Evolutionary conservation across 2,888 invertebrate species (phyloP).

Genomic region (Carcina quercana): DNA sequence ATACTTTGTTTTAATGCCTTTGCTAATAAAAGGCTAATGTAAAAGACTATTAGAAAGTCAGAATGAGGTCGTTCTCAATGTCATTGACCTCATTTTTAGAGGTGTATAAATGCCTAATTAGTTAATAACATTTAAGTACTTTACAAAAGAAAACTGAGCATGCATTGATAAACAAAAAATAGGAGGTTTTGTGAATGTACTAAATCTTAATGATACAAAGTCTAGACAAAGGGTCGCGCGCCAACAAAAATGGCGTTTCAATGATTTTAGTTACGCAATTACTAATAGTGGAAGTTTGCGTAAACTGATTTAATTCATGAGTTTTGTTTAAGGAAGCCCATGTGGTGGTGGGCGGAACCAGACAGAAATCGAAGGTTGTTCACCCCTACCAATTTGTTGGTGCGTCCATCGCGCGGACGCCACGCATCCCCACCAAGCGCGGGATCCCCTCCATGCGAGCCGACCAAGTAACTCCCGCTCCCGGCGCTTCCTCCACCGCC

Average conservation of each 20-base stretch:
- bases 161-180: too few species aligned
- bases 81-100: constrained; percentile 28
- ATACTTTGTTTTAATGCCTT: too few species aligned
- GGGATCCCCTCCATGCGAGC: constrained; percentile 71
- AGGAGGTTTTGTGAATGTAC: background rate
- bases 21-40: too few species aligned
- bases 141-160: too few species aligned
- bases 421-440: constrained; percentile 70
- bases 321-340: constrained; percentile 20
- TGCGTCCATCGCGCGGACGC: constrained; percentile 53
- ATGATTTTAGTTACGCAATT: constrained; percentile 53
- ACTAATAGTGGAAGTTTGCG: constrained; percentile 13
- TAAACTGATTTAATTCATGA: constrained; percentile 20
- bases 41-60: constrained; percentile 25
- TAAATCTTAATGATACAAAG: background rate
- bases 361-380: constrained; percentile 59
- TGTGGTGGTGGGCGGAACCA: constrained; percentile 45
- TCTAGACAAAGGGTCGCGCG: constrained; percentile 42
- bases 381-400: constrained; percentile 68
- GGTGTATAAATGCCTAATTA: constrained; percentile 1
- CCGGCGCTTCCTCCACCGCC: constrained; percentile 68
- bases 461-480: constrained; percentile 70
- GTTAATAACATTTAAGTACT: too few species aligned
- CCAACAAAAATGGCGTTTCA: constrained; percentile 41
- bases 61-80: constrained; percentile 33